Base-by-base conservation (phyloP, 2,113 vertebrate genomes). In the Tachysurus fulvidraco region DNA sequence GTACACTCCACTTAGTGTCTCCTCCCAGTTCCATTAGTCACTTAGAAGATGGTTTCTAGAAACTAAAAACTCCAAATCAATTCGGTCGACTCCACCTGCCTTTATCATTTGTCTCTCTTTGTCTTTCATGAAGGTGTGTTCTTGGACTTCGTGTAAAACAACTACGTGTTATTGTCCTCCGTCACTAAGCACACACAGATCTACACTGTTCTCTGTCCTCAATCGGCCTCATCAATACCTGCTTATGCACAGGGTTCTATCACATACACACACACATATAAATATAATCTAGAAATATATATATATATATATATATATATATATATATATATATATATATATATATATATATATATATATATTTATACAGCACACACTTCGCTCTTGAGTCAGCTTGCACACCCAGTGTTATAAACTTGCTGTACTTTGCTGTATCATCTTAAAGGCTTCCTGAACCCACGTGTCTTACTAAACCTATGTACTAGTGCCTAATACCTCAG, bases 401-500 rank as follows among this genome's bases (percentile, higher is more conserved):
- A 77, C 36, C 36, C 8, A 17, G 50, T 69, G 41, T 83, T 23
- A 41, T 84, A 84, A 5, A 83, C 9, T 9, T 54, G 23, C 62
- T 55, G 41, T 17, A 64, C 36, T 10, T 50, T 36, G 36, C 36
- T 36, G 55, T 64, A 82, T 50, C 59, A 65, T 25, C 73, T 85
- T 65, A 64, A 64, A 64, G 17, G 4, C 46, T 36, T 25, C 55
- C 28, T 12, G 5, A 76, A 36, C 10, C 64, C 21, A 14, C 52
- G 30, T 81, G 71, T 87, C 71, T 64, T 62, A 62, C 71, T 77
- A 78, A 77, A 57, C 41, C 21, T 50, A 28, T 30, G 30, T 46
- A 76, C n/a, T 28, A 81, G 78, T 81, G 78, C 41, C 36, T 86
- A 81, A 73, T 41, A 71, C 23, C 30, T 71, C 64, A 25, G 54